Evolutionary conservation across 2,888 invertebrate species (phyloP).

Genomic region (Rambutsinella grinnellia): DNA sequence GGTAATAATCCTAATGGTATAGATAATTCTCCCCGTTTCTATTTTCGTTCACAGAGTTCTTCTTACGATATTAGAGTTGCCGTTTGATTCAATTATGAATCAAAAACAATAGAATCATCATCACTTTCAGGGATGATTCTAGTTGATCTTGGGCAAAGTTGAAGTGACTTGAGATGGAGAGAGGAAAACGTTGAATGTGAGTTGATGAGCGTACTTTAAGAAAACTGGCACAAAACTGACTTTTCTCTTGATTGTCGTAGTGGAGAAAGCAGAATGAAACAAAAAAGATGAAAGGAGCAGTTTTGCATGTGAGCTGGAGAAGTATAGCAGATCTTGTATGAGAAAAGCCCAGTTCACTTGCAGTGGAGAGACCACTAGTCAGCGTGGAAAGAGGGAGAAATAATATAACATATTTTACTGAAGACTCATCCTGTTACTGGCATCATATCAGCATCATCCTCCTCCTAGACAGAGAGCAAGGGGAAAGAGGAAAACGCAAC

Average conservation of each 20-base stretch:
- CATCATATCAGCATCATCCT: constrained; percentile 20
- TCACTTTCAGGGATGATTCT: constrained; percentile 2
- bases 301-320: constrained; percentile 43
- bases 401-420: neutral
- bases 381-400: constrained; percentile 1
- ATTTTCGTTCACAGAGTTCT: neutral
- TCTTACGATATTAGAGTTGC: neutral
- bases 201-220: constrained; percentile 38
- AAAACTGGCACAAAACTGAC: constrained; percentile 53
- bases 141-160: neutral
- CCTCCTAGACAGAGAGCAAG: constrained; percentile 3
- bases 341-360: neutral
- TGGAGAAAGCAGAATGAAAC: constrained; percentile 54
- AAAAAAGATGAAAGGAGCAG: constrained; percentile 48
- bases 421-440: constrained; percentile 15
- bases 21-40: constrained; percentile 17
- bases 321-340: neutral
- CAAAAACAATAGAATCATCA: constrained; percentile 25
- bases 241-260: constrained; percentile 52
- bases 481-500: neutral
- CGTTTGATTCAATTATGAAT: constrained; percentile 18
- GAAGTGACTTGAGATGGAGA: neutral
- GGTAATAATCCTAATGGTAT: constrained; percentile 30
- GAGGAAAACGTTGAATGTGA: constrained; percentile 4
- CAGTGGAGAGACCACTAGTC: neutral